Evolutionary conservation across 1,140 invertebrate genomes (phyloP).

Genomic region (Caerostris darwini): DNA sequence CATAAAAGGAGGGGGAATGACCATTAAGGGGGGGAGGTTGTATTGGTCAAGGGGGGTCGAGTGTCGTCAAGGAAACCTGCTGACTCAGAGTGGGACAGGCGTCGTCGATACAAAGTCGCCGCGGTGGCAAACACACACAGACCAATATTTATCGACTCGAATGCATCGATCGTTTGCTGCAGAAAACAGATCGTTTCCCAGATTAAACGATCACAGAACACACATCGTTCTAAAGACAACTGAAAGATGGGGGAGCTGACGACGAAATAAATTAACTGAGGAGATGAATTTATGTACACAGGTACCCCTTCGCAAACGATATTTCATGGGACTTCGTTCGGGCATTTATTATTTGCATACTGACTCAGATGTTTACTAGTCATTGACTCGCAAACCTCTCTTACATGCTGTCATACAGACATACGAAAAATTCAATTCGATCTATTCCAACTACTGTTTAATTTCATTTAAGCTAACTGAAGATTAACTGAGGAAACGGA

Average conservation of each 20-base stretch:
- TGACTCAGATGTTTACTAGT: too few relatives aligned
- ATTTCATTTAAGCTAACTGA: too few relatives aligned
- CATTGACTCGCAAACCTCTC: too few relatives aligned
- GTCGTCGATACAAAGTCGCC: conserved; percentile 30
- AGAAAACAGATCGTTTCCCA: neutral
- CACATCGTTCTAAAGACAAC: conserved; percentile 1
- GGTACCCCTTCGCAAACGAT: neutral
- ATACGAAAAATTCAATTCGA: too few relatives aligned
- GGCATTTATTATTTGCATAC: too few relatives aligned
- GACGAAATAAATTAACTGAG: conserved; percentile 15
- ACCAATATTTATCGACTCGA: conserved; percentile 32
- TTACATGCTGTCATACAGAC: too few relatives aligned
- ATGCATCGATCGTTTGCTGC: conserved; percentile 5
- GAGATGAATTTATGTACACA: conserved; percentile 4
- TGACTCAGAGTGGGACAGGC: conserved; percentile 22
- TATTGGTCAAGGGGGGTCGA: conserved; percentile 12
- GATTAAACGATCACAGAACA: conserved; percentile 7
- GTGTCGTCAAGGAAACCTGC: conserved; percentile 34
- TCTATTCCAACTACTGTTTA: too few relatives aligned
- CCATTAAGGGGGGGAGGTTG: neutral
- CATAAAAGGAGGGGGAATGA: neutral
- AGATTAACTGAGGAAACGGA: too few relatives aligned
- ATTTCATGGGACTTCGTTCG: too few relatives aligned
- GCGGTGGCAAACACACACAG: conserved; percentile 1
- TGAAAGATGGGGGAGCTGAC: neutral